Conservation (phyloP, 2,888 invertebrate genomes). For the Antheraea yamamai region DNA sequence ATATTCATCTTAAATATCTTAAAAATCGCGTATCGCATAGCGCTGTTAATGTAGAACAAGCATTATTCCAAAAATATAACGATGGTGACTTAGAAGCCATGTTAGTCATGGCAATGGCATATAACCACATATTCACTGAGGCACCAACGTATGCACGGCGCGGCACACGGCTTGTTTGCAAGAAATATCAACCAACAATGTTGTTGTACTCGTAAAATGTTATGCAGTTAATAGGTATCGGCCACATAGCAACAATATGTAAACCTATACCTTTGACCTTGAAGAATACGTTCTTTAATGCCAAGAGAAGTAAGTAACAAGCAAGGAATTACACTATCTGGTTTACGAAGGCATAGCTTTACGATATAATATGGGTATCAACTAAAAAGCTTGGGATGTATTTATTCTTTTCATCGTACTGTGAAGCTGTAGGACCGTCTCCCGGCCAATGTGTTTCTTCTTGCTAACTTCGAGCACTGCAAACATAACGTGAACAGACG, state of each 20-base stretch:
- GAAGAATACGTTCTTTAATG: background rate
- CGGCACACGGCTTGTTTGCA: background rate
- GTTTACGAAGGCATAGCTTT: too few relatives aligned
- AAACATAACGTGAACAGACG: too few relatives aligned
- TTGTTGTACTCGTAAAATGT: background rate
- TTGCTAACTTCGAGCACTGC: too few relatives aligned
- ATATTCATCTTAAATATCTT: too few relatives aligned
- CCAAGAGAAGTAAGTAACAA: too few relatives aligned
- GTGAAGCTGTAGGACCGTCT: too few relatives aligned
- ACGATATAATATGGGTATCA: too few relatives aligned
- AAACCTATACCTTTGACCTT: background rate
- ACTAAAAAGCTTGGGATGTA: too few relatives aligned
- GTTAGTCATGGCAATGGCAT: slow-evolving; percentile 13
- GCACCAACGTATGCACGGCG: background rate
- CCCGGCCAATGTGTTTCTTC: too few relatives aligned
- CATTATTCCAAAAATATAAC: slow-evolving; percentile 10
- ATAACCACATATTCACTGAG: slow-evolving; percentile 10
- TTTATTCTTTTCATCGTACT: too few relatives aligned
- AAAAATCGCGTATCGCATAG: background rate
- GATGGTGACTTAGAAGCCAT: slow-evolving; percentile 16
- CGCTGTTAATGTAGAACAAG: background rate
- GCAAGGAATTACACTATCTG: too few relatives aligned
- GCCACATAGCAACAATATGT: background rate
- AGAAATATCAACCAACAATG: background rate
- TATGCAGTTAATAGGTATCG: background rate